These are phyloP conservation scores for Rhopilema esculentum DNA, from an alignment of 30 jellyfish, hydroid and myxozoan species.

Conservation along the genomic window DNA sequence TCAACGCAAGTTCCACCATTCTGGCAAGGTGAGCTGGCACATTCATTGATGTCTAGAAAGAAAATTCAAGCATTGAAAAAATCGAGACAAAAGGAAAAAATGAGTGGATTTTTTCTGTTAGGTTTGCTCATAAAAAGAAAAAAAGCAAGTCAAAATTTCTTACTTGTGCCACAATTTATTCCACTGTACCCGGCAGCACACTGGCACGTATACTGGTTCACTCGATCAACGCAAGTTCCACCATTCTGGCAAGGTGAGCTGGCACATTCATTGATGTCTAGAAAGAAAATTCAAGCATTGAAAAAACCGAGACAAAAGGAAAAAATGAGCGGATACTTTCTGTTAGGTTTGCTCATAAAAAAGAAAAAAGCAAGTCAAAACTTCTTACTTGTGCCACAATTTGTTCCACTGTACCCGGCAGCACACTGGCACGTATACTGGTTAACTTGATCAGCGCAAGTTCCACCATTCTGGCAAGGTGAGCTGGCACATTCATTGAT, in stretches of 20 bases:
- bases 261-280: constrained; percentile 55
- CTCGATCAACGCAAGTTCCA: constrained; percentile 32
- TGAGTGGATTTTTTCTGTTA: not conserved
- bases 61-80: not conserved
- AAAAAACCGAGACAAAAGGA: not conserved
- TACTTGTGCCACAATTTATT: constrained; percentile 46
- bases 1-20: constrained; percentile 43
- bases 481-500: constrained; percentile 45
- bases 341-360: not conserved
- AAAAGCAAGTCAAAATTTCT: not conserved
- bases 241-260: constrained; percentile 62
- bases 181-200: constrained; percentile 56
- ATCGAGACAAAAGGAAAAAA: not conserved
- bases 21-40: constrained; percentile 50
- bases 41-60: constrained; percentile 19
- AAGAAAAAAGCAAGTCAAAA: not conserved
- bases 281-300: not conserved
- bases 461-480: constrained; percentile 48
- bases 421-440: constrained; percentile 33
- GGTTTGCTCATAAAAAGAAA: not conserved
- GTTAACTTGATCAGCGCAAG: constrained; percentile 24
- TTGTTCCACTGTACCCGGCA: constrained; percentile 41
- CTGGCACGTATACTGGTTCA: constrained; percentile 36
- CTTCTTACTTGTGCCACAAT: constrained; percentile 35
- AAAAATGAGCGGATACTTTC: no score